Conservation (phyloP, 2,888 invertebrate species). For the Cerastoderma edule region DNA sequence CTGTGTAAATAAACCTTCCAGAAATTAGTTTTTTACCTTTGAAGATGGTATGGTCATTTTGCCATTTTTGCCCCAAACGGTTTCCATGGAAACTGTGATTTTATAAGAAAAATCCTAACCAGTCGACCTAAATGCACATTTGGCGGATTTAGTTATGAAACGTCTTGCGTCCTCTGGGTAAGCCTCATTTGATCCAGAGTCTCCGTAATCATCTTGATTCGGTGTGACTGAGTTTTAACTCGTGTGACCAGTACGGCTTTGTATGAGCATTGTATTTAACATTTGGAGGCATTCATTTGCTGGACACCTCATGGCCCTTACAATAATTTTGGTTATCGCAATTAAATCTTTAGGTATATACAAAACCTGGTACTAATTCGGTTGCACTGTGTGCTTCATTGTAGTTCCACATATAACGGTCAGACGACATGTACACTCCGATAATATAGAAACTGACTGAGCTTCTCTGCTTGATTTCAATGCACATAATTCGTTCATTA, state of each 20-base stretch:
- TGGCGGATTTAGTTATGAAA: constrained; percentile 17
- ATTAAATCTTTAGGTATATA: no score
- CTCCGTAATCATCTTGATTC: neutral
- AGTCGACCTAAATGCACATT: constrained; percentile 16
- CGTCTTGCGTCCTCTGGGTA: constrained; percentile 3
- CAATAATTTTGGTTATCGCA: no score
- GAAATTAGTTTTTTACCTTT: no score
- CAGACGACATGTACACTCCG: constrained; percentile 13
- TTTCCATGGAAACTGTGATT: no score
- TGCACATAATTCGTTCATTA: constrained; percentile 11
- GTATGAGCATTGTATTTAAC: constrained; percentile 18
- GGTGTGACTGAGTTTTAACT: constrained; percentile 15
- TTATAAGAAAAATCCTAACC: no score
- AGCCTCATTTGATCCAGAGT: constrained; percentile 3
- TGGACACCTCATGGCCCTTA: neutral
- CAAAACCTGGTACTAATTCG: neutral
- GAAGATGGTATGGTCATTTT: no score
- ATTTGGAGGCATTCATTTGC: neutral
- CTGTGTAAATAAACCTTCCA: no score
- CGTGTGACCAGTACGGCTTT: constrained; percentile 25
- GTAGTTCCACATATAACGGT: neutral
- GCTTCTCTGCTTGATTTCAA: neutral
- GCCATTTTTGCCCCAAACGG: no score
- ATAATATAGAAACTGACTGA: neutral
- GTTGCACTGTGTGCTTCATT: neutral